phyloP scores from a whole-genome alignment of 1,140 invertebrate species.

The Palaemon carinicauda region DNA sequence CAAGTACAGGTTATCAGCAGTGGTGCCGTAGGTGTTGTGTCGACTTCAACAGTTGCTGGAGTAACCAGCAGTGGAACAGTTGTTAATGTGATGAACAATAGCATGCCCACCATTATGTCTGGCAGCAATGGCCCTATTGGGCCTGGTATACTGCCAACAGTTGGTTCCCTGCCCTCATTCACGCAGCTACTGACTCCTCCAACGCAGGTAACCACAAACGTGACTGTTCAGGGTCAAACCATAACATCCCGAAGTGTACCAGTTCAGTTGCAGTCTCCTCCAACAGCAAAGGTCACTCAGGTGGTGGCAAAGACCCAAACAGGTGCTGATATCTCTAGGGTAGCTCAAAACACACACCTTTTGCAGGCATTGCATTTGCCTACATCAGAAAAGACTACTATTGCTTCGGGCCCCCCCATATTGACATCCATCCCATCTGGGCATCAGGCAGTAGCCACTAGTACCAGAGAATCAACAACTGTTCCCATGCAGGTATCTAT shows the following conservation, averaged over 20 bases:
- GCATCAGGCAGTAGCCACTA: constrained; percentile 7
- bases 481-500: constrained; percentile 38
- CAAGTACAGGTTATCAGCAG: constrained; percentile 26
- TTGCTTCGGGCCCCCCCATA: constrained; percentile 1
- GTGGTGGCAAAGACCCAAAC: constrained; percentile 25
- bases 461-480: not conserved
- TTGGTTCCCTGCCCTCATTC: constrained; percentile 44
- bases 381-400: constrained; percentile 22
- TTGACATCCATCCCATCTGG: constrained; percentile 36
- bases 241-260: constrained; percentile 17
- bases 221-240: constrained; percentile 11
- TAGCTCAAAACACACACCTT: constrained; percentile 49
- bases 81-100: constrained; percentile 18
- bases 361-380: constrained; percentile 46
- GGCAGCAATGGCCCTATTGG: not conserved
- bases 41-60: constrained; percentile 7
- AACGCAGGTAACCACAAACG: constrained; percentile 32
- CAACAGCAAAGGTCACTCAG: constrained; percentile 28
- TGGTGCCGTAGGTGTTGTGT: constrained; percentile 2
- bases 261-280: constrained; percentile 35
- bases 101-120: constrained; percentile 43
- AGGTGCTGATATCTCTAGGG: constrained; percentile 35
- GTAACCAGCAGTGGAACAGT: constrained; percentile 23
- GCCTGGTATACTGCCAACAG: constrained; percentile 11
- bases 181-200: constrained; percentile 43